Base-by-base conservation (phyloP, 2,113 vertebrate genomes). In the Clarias macrocephalus region DNA sequence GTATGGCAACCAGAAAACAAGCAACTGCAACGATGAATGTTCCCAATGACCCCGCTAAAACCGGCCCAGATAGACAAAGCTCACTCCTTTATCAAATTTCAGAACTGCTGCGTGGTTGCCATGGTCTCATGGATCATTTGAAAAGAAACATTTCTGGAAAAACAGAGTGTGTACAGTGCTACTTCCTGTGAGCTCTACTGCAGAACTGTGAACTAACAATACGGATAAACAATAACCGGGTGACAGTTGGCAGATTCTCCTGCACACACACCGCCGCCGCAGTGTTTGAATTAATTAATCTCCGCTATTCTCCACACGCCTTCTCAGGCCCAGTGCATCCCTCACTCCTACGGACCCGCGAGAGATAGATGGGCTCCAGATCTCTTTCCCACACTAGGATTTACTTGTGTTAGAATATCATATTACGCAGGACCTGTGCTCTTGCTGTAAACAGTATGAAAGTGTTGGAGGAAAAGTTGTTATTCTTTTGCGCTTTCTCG, bases 371-470 rank as follows among this genome's bases (percentile, higher is more conserved):
- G 84, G 86, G 88, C 86, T 75, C 70, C 72, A 82, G 77, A 89
- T 88, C 87, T 88, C 76, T 82, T 88, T 89, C 87, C 87, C 88
- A 88, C 90, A 87, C 88, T 85, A 65, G 10, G 77, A 65, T 89
- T 86, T 82, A 80, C 90, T 89, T 83, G 63, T 83, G 82, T 90
- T 90, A 92, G 84, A 89, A 88, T 87, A 90, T 93, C 93, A 90
- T 88, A 89, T 92, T 87, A 89, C 91, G 88, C 56, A 68, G 86
- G 83, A 92, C 86, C 88, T 90, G 85, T 90, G 75, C 89, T 83
- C 63, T 87, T 84, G 89, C 89, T 89, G 92, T 93, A 91, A 93
- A 94, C 91, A 93, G 89, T 87, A 86, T 85, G 85, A 92, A 87
- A 90, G 82, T 62, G 52, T 85, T 87, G 83, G 91, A 90, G 77